Base-by-base conservation (phyloP, 2,888 invertebrate genomes). In the Pasiphila rectangulata region DNA sequence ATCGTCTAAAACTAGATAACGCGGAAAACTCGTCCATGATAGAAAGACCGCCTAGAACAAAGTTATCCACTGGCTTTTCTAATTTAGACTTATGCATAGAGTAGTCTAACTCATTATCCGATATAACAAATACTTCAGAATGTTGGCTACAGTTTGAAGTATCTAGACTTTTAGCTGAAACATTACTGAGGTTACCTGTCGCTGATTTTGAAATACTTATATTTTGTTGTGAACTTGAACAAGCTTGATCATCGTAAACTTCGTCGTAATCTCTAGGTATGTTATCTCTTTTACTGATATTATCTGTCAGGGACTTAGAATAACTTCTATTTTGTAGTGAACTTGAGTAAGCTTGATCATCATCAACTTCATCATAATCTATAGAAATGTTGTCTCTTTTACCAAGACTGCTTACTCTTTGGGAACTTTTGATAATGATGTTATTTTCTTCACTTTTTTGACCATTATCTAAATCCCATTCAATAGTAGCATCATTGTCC, bases 91-190 rank as follows among this genome's bases (percentile, higher is more conserved):
- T 63, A 43, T 86, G 79, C 35, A 91, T 69, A 0, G 93, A 93
- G 75, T 93, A 92, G 63, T 93, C 90, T 13, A 93, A 74, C 79
- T 93, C 93, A 57, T 91, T 91, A 63, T 93, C 92, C 29, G 89
- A 90, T 48, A 90, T 76, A 50, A 76, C 67, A 58, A 84, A 82
- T 32, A 70, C 59, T 59, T 75, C 72, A 5, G 72, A 72, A 41
- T 59, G 55, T 56, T 74, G 70, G 61, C 74, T 81, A 1, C 58
- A 61, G 54, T 56, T 63, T 38, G 57, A 54, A 39, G 21, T 17
- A 21, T 51, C 42, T 32, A 46, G 47, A 48, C 36, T 44, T 30
- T 45, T 39, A 32, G 42, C 50, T 9, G 49, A 42, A 36, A 37
- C 9, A 9, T 42, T 38, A 20, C 17, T 32, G 9, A 9, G 15